A percentile compares a stretch with the other conserved stretches of the same genome.
Conservation (phyloP, 2,113 vertebrate genomes). For the Corydoras sp. region DNA sequence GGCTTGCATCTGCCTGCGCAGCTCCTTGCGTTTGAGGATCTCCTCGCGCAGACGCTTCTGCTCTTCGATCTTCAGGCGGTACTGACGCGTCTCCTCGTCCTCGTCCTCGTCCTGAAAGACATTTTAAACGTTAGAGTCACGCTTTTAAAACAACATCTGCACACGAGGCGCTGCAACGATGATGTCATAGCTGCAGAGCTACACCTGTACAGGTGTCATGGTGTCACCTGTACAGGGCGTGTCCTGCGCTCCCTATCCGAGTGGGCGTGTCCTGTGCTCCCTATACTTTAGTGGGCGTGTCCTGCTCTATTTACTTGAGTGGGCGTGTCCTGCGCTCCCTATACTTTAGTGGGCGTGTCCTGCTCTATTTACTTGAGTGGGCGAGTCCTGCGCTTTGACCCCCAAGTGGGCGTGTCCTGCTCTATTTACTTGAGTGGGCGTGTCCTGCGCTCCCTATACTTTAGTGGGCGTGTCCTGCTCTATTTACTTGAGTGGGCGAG, state of each 20-base stretch:
- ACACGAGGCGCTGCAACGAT: no score
- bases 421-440: no score
- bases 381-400: no score
- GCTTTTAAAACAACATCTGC: no score
- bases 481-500: neutral
- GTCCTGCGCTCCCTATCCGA: conserved; percentile 42
- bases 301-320: neutral
- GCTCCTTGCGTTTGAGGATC: conserved; percentile 88
- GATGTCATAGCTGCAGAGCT: no score
- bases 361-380: no score
- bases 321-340: neutral
- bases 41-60: conserved; percentile 92
- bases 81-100: conserved; percentile 89
- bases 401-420: conserved; percentile 40
- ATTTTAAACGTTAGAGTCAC: no score
- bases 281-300: no score
- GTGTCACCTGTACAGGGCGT: no score
- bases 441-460: no score
- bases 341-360: neutral
- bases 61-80: conserved; percentile 92
- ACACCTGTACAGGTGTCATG: neutral
- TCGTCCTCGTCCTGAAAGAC: conserved; percentile 77
- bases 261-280: no score
- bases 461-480: no score
- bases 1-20: conserved; percentile 90